Base-by-base conservation (phyloP, 2,888 invertebrate genomes). In the Gari tellinella region DNA sequence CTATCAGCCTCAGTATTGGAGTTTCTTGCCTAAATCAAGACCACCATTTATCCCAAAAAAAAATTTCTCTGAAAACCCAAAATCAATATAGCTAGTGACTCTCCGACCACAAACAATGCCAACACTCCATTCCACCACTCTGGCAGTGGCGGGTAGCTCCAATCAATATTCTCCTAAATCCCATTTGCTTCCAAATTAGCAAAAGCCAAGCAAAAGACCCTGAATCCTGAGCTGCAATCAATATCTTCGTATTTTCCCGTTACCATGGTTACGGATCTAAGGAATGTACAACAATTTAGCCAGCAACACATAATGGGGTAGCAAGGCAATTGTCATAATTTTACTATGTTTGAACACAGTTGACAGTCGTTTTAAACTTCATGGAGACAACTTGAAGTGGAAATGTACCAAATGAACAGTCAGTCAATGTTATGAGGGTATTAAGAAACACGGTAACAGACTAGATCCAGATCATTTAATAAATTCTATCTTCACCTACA, bases 141-240 rank as follows among this genome's bases (percentile, higher is more conserved):
- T 21, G 23, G 51, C 48, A 64, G 37, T 69, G 65, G 75, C 75
- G 75, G 75, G 75, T 75, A 75, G 60, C 57, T 37, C 23, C 7
- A 49, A 75, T 75, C 75, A 66, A 75, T 75, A 73, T 53, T 53
- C 64, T 48, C 62, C 69, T 62, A 74, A 74, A 75, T 75, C 75
- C 61, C 69, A 62, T 57, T 61, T 56, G 52, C 52, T 56, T 56
- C 75, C 48, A 69, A 75, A 66, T 75, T 75, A 66, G 65, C 58
- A 41, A 43, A 62, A 60, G 25, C 31, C 57, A 58, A 57, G 41
- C 53, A 52, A 67, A 53, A 48, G 62, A 69, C 65, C 69, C 68
- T 68, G 52, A 65, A 75, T 65, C 65, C 63, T 48, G 53, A 46
- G 17, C 45, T 17, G 45, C 65, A 69, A 68, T 69, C 69, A 69